Evolutionary conservation across 2,888 invertebrate genomes (phyloP), one percentile per base, ranked within the genome.

Genomic region (Stenodema calcarata): DNA sequence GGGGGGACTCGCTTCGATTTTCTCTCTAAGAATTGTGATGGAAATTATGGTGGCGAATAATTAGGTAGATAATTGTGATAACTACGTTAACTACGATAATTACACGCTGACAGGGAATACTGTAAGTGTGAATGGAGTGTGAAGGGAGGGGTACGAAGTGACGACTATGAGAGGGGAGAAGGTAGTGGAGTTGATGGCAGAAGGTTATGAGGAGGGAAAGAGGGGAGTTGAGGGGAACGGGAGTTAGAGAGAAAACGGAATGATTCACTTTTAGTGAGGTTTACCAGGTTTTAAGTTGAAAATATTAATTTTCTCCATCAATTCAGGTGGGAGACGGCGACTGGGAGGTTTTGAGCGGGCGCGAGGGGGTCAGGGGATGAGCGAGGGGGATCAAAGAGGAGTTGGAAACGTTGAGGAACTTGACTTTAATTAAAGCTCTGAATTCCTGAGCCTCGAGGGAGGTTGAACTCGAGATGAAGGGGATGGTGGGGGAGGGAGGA

Each of bases 401-500:
- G 79, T 78, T 41, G 47, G 79, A 79, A 86, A 86, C 54, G 70
- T 79, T 79, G 73, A 79, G 86, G 70, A 86, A 86, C 75, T 86
- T 86, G 69, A 44, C 79, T 86, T 86, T 86, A 86, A 79, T 86
- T 86, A 79, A 79, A 86, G 76, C 75, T 69, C 79, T 80, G 86
- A 80, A 86, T 86, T 86, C 79, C 78, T 80, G 47, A 50, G 78
- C 47, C 47, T 16, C 44, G 28, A n/a, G 42, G 47, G 9, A 50
- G 80, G 50, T 0, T 30, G 44, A 78, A 76, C 23, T 16, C 28
- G 70, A 4, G 27, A 16, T 42, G n/a, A 1, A 42, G 11, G 78
- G 12, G 23, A 14, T 30, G 78, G 41, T 12, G 23, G 9, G 75
- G 28, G 30, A 75, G 28, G 18, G 11, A 7, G 9, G 16, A 9